Percentiles rank a stretch among this genome's conserved stretches.
These are phyloP conservation scores for Etheostoma cragini DNA, from an alignment of 2,113 vertebrate species.

Conservation along the genomic window DNA sequence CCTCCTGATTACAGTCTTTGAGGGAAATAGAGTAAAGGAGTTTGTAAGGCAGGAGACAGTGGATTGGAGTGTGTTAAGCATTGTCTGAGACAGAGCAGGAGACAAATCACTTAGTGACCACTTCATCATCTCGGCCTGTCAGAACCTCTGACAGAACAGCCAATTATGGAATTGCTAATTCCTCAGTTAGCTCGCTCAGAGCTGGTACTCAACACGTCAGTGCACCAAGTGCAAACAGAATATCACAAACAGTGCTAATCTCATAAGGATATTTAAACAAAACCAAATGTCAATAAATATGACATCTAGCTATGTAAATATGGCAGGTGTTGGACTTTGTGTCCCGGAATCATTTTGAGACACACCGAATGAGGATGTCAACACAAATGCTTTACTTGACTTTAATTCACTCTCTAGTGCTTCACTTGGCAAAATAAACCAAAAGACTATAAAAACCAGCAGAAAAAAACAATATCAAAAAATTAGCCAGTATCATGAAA, in stretches of 20 bases:
- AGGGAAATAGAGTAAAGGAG: neutral
- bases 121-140: constrained; percentile 59
- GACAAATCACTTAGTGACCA: constrained; percentile 52
- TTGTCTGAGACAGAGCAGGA: constrained; percentile 33
- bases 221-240: constrained; percentile 23
- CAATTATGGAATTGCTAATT: constrained; percentile 73
- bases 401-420: neutral
- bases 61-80: constrained; percentile 15
- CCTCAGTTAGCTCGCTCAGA: constrained; percentile 50
- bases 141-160: constrained; percentile 55
- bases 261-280: constrained; percentile 38
- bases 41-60: neutral
- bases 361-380: neutral
- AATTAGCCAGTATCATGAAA: neutral
- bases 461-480: neutral
- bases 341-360: neutral
- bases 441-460: neutral
- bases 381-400: neutral
- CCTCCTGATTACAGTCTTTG: neutral
- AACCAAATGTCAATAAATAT: constrained; percentile 45
- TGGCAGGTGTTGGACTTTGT: neutral
- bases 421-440: neutral
- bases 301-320: constrained; percentile 18
- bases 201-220: constrained; percentile 32
- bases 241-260: constrained; percentile 38